These are phyloP conservation scores for Bergia puertoricense DNA, from an alignment of 92 coral and sea anemone species.

Conservation along the genomic window DNA sequence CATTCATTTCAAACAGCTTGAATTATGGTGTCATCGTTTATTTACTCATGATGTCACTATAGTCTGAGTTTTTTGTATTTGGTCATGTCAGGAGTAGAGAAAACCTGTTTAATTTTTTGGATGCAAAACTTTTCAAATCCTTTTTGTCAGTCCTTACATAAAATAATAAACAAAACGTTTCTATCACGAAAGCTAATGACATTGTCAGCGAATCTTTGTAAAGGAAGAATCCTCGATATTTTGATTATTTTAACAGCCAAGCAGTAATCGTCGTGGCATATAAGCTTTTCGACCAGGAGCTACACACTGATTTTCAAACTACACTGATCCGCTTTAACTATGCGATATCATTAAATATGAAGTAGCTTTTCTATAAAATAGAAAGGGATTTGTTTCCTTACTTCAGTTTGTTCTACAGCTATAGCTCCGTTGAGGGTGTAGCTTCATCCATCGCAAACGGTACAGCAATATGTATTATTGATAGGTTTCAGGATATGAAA, in stretches of 20 bases:
- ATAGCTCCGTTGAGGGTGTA: not conserved
- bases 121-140: not conserved
- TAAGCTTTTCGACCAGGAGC: not conserved
- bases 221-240: not conserved
- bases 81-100: not conserved
- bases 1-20: no score
- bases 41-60: not conserved
- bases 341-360: not conserved
- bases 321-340: not conserved
- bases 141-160: not conserved
- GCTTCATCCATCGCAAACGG: slow-evolving; percentile 1
- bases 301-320: not conserved
- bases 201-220: not conserved
- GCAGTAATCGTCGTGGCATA: not conserved
- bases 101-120: no score
- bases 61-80: not conserved
- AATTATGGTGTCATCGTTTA: not conserved
- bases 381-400: not conserved
- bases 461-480: not conserved
- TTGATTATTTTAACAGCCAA: not conserved
- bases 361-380: not conserved
- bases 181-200: not conserved
- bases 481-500: slow-evolving; percentile 14
- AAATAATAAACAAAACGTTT: no score
- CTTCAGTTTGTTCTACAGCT: not conserved